Evolutionary conservation across 2,113 vertebrate genomes (phyloP).

Genomic region (Malurus melanocephalus): DNA sequence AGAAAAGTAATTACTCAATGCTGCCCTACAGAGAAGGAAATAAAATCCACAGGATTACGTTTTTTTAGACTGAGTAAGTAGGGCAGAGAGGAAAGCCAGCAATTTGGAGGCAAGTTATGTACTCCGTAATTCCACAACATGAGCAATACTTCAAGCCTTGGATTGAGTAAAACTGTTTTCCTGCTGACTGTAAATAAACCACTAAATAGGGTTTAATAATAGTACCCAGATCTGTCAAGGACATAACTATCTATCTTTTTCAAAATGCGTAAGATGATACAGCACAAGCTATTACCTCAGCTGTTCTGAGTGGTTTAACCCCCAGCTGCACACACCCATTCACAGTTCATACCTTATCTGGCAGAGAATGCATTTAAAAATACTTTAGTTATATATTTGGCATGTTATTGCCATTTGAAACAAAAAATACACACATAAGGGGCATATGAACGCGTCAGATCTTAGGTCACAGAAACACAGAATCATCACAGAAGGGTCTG

Average conservation of each 20-base stretch:
- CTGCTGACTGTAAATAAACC: neutral
- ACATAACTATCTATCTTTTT: neutral
- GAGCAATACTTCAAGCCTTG: neutral
- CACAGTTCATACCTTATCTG: neutral
- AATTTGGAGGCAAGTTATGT: neutral
- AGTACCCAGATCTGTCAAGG: neutral
- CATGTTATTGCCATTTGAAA: neutral
- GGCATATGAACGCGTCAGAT: neutral
- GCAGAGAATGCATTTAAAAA: neutral
- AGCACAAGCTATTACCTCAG: neutral
- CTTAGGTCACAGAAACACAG: neutral
- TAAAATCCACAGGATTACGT: slow-evolving; percentile 51
- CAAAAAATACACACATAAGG: accelerated
- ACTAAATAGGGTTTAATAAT: neutral
- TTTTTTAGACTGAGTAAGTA: slow-evolving; percentile 20
- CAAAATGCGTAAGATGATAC: neutral
- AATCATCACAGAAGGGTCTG: neutral
- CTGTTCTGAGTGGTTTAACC: neutral
- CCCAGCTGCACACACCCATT: neutral
- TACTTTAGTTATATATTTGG: neutral
- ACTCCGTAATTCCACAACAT: neutral
- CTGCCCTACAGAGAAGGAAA: slow-evolving; percentile 42
- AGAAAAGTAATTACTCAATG: slow-evolving; percentile 60
- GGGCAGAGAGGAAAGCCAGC: slow-evolving; percentile 24
- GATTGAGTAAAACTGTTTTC: neutral